phyloP scores from a whole-genome alignment of 2,797 vertebrate genomes.

The Microcaecilia unicolor region DNA sequence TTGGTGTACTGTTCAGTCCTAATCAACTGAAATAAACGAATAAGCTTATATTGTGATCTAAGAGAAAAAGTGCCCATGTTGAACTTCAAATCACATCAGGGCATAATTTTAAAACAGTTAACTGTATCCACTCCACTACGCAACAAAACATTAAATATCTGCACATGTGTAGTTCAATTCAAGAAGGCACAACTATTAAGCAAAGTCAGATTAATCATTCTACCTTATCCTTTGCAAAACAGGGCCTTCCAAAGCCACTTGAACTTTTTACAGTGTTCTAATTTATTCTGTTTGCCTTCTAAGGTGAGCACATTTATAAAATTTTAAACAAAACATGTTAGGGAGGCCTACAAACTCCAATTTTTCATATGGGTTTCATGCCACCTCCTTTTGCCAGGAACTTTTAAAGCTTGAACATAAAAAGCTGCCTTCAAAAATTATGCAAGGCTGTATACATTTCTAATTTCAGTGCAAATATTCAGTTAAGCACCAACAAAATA shows the following conservation, averaged over 20 bases:
- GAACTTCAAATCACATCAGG: too few species aligned
- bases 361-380: conserved; percentile 6
- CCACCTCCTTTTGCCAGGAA: too few species aligned
- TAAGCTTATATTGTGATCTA: too few species aligned
- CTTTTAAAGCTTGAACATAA: too few species aligned
- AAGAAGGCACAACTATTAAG: conserved; percentile 35
- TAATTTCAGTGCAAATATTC: conserved; percentile 40
- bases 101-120: conserved; percentile 21
- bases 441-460: conserved; percentile 27
- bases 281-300: conserved; percentile 1
- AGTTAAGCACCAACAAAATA: conserved; percentile 13
- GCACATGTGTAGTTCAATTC: conserved; percentile 26
- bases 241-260: conserved; percentile 12
- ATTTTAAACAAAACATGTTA: too few species aligned
- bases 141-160: conserved; percentile 17
- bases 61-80: conserved; percentile 10
- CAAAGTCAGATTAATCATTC: conserved; percentile 28
- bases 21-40: conserved; percentile 8
- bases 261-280: conserved; percentile 14
- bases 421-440: conserved; percentile 31
- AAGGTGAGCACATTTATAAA: too few species aligned
- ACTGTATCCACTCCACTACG: conserved; percentile 14
- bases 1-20: too few species aligned
- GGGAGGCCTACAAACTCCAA: too few species aligned
- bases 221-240: conserved; percentile 16